These are phyloP conservation scores for Drosophila putrida DNA, from an alignment of 2,888 invertebrate species.

Conservation along the genomic window DNA sequence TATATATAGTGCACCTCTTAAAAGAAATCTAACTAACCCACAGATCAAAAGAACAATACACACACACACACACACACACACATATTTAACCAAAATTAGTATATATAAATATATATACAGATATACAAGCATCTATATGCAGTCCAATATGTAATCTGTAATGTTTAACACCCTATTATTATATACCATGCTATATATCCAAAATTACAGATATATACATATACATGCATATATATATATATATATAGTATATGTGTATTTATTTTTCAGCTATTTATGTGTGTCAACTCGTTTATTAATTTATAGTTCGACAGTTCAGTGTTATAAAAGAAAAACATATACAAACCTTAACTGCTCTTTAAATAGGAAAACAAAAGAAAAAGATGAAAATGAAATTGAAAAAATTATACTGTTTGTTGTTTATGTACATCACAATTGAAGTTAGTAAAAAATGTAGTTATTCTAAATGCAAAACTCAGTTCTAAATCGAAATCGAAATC, in stretches of 20 bases:
- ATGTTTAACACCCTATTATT: conserved; percentile 4
- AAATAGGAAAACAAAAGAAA: conserved; percentile 2
- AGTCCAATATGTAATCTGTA: conserved; percentile 31
- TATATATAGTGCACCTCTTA: conserved; percentile 38
- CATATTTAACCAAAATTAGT: conserved; percentile 15
- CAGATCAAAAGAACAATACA: conserved; percentile 52
- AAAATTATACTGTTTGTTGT: conserved; percentile 39
- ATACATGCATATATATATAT: conserved; percentile 21
- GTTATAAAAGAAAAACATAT: conserved; percentile 22
- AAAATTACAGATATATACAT: conserved; percentile 14
- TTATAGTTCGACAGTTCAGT: conserved; percentile 48
- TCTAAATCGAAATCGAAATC: conserved; percentile 18
- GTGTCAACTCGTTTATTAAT: conserved; percentile 52
- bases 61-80: conserved; percentile 20
- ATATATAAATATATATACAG: conserved; percentile 17
- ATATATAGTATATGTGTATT: conserved; percentile 25
- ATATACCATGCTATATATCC: conserved; percentile 5
- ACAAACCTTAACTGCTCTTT: conserved; percentile 7
- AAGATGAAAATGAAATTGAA: neutral
- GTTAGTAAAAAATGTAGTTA: conserved; percentile 53
- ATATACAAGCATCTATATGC: conserved; percentile 20
- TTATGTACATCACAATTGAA: conserved; percentile 37
- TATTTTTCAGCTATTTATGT: conserved; percentile 52
- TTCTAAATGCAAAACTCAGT: conserved; percentile 35
- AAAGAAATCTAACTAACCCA: conserved; percentile 41